These are phyloP conservation scores for Papilio polyxenes DNA, from an alignment of 1,140 invertebrate species.

Conservation along the genomic window DNA sequence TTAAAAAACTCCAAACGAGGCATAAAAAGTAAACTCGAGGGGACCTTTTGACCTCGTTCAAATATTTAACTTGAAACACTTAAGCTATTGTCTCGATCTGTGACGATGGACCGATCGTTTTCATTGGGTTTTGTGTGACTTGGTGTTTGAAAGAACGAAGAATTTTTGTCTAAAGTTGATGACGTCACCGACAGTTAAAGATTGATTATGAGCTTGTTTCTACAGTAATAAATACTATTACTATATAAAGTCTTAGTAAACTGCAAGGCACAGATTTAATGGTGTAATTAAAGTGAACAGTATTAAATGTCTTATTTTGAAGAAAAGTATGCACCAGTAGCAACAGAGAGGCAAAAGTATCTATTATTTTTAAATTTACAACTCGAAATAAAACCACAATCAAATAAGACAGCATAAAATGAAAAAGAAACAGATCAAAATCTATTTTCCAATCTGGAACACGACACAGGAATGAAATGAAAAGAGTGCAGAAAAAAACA, in stretches of 20 bases:
- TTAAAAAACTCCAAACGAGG: conserved; percentile 41
- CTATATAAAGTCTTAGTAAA: background rate
- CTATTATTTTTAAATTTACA: background rate
- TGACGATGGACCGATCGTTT: conserved; percentile 44
- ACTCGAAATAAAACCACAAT: background rate
- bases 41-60: conserved; percentile 55
- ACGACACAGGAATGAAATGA: background rate
- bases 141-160: background rate
- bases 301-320: background rate
- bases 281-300: no score
- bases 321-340: background rate
- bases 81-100: conserved; percentile 53
- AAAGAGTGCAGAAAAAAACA: conserved; percentile 15
- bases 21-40: conserved; percentile 48
- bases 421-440: background rate
- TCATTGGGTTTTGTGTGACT: conserved; percentile 5
- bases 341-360: background rate
- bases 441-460: conserved; percentile 11
- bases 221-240: background rate
- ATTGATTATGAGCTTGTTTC: background rate
- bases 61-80: conserved; percentile 65
- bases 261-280: no score
- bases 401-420: background rate
- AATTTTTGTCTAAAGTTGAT: background rate
- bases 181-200: background rate